Percentiles rank a stretch among this genome's conserved stretches.
Evolutionary conservation across 2,113 vertebrate genomes (phyloP).

Genomic region (Guaruba guarouba): DNA sequence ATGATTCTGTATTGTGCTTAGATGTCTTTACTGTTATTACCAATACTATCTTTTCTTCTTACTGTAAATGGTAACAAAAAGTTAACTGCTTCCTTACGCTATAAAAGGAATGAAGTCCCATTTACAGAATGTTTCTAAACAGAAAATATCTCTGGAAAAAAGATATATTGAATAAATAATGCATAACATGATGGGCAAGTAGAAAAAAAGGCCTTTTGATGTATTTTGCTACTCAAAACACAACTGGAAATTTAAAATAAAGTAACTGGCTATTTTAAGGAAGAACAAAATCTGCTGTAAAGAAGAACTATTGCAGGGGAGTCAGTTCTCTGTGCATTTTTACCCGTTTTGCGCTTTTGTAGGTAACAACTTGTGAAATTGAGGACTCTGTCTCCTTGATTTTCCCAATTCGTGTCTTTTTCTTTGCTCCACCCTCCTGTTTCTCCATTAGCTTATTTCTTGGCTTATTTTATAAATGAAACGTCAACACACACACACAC

Average conservation of each 20-base stretch:
- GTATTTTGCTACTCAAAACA: conserved; percentile 4
- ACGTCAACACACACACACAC: neutral
- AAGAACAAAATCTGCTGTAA: neutral
- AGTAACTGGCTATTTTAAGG: neutral
- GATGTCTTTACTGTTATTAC: conserved; percentile 62
- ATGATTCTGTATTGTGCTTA: conserved; percentile 36
- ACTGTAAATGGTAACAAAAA: conserved; percentile 59
- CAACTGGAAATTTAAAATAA: neutral
- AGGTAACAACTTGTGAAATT: neutral
- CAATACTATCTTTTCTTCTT: conserved; percentile 50
- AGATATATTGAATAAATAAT: conserved; percentile 20
- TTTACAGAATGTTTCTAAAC: conserved; percentile 28
- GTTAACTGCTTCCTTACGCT: conserved; percentile 56
- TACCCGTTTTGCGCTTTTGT: neutral
- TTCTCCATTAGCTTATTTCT: neutral
- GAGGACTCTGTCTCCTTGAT: neutral
- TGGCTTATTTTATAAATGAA: neutral
- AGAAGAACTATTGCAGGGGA: neutral
- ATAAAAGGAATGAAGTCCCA: conserved; percentile 23
- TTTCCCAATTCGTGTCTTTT: neutral
- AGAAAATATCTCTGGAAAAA: neutral
- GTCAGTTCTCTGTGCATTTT: neutral
- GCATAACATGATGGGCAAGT: neutral
- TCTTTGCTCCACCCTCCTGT: neutral
- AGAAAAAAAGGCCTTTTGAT: neutral